phyloP scores from a whole-genome alignment of 2,888 invertebrate species.

The Bellardia bayeri region DNA sequence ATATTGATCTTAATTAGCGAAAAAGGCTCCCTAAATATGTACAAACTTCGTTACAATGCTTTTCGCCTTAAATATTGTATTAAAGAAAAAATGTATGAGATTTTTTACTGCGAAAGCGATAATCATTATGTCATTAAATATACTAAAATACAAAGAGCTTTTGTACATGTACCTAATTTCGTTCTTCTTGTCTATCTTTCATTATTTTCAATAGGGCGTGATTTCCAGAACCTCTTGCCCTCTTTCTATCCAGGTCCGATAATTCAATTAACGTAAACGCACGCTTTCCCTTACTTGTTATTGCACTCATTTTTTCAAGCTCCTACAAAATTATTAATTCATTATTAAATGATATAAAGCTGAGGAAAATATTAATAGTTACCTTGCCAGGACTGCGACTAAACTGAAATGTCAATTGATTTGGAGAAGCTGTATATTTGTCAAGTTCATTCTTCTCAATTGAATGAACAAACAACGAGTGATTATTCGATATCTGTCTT shows the following conservation, averaged over 20 bases:
- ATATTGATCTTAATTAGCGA: conserved; percentile 48
- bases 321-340: conserved; percentile 75
- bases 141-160: conserved; percentile 59
- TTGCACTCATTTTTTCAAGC: conserved; percentile 81
- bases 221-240: conserved; percentile 74
- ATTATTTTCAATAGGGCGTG: conserved; percentile 76
- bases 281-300: conserved; percentile 80
- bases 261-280: conserved; percentile 75
- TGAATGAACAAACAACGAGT: conserved; percentile 87
- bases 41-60: conserved; percentile 65
- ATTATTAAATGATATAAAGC: not conserved
- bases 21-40: conserved; percentile 58
- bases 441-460: conserved; percentile 84
- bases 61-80: conserved; percentile 20
- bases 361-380: conserved; percentile 30
- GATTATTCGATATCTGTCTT: conserved; percentile 84
- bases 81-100: conserved; percentile 47
- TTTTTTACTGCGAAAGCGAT: conserved; percentile 54
- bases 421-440: conserved; percentile 78
- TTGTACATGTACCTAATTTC: conserved; percentile 68
- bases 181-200: conserved; percentile 78
- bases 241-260: conserved; percentile 60
- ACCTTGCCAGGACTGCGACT: conserved; percentile 83
- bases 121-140: conserved; percentile 54
- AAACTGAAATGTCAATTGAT: conserved; percentile 81